A percentile compares a stretch with the other conserved stretches of the same genome.
These are phyloP conservation scores for Turritopsis rubra DNA, from an alignment of 30 jellyfish, hydroid and myxozoan species.

Conservation along the genomic window DNA sequence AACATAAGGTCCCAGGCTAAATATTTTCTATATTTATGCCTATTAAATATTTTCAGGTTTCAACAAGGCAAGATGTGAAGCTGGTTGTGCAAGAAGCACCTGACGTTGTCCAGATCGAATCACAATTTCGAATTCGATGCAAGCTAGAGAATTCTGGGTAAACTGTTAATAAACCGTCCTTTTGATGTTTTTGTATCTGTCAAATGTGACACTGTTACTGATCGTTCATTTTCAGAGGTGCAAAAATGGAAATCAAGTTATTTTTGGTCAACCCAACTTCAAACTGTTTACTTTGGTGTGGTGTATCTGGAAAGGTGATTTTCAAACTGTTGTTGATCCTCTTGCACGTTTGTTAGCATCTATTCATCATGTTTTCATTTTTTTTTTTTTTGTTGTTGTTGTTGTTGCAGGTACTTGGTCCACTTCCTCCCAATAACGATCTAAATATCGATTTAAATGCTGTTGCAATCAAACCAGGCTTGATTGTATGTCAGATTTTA, in stretches of 20 bases:
- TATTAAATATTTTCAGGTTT: slow-evolving; percentile 32
- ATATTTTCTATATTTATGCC: too few species aligned
- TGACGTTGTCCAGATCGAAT: slow-evolving; percentile 48
- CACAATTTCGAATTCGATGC: slow-evolving; percentile 57
- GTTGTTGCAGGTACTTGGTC: slow-evolving; percentile 58
- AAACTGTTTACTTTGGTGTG: slow-evolving; percentile 76
- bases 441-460: slow-evolving; percentile 34
- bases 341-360: not conserved
- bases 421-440: slow-evolving; percentile 51
- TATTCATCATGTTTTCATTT: not conserved
- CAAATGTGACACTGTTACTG: not conserved
- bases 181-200: not conserved
- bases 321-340: not conserved
- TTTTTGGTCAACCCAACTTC: slow-evolving; percentile 60
- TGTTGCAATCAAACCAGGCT: slow-evolving; percentile 29
- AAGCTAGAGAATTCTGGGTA: slow-evolving; percentile 74
- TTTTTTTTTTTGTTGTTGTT: not conserved
- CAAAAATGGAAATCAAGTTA: slow-evolving; percentile 68
- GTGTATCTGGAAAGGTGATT: slow-evolving; percentile 83
- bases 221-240: not conserved
- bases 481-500: slow-evolving; percentile 5
- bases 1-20: too few species aligned
- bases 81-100: slow-evolving; percentile 59
- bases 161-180: not conserved
- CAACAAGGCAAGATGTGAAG: slow-evolving; percentile 51